These are phyloP conservation scores for Drosophila mercatorum DNA, from an alignment of 2,888 invertebrate species.

Conservation along the genomic window DNA sequence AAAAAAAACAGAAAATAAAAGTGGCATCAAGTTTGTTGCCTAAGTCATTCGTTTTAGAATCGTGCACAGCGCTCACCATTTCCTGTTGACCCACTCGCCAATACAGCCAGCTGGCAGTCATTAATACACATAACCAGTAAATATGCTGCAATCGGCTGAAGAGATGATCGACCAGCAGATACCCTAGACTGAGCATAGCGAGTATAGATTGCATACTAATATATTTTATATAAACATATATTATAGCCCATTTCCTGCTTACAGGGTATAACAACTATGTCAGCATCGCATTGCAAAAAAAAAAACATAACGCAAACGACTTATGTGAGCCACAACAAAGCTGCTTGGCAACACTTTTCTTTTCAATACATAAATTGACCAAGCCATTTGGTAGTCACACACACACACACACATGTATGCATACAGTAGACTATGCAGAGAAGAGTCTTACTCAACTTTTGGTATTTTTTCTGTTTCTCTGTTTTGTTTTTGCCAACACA, in stretches of 20 bases:
- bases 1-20: neutral
- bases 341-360: constrained; percentile 57
- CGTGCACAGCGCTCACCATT: constrained; percentile 17
- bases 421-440: constrained; percentile 33
- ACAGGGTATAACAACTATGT: constrained; percentile 55
- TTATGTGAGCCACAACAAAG: constrained; percentile 35
- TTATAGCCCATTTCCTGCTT: neutral
- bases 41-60: constrained; percentile 59
- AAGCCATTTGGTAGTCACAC: constrained; percentile 1
- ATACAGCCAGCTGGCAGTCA: constrained; percentile 11
- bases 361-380: constrained; percentile 52
- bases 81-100: constrained; percentile 34
- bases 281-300: constrained; percentile 62
- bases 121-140: constrained; percentile 14
- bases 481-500: constrained; percentile 43
- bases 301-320: constrained; percentile 35
- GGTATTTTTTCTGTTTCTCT: constrained; percentile 8
- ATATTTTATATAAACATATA: too few species aligned
- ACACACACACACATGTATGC: constrained; percentile 5
- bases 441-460: constrained; percentile 54
- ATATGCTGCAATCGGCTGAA: neutral
- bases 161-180: neutral
- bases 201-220: neutral
- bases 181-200: neutral
- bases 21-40: constrained; percentile 53